phyloP scores from a whole-genome alignment of 2,888 invertebrate genomes.

The Zygogramma bicolorata region DNA sequence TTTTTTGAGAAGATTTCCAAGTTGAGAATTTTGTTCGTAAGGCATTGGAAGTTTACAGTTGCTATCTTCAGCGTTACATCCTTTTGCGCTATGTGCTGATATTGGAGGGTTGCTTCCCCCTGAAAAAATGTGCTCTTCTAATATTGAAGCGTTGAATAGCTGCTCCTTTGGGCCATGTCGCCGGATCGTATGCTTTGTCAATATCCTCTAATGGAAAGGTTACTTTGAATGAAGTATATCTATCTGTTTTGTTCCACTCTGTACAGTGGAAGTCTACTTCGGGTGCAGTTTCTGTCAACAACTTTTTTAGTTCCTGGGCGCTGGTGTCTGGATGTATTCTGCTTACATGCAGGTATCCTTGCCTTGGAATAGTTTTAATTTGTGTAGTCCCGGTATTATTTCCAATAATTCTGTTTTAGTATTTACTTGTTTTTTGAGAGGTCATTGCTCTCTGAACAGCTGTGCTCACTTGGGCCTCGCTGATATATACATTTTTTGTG shows the following conservation, averaged over 20 bases:
- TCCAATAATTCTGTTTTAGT: background rate
- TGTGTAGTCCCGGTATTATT: background rate
- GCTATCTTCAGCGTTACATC: no score
- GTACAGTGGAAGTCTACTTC: background rate
- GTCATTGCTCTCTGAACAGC: background rate
- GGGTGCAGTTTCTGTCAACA: background rate
- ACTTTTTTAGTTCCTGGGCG: background rate
- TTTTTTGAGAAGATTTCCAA: background rate
- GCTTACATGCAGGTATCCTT: background rate
- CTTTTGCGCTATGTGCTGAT: background rate
- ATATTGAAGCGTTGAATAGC: background rate
- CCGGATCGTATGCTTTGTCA: background rate
- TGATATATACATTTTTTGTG: background rate
- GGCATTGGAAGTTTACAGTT: background rate
- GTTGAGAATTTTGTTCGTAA: background rate
- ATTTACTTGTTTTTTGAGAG: background rate
- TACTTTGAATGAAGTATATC: background rate
- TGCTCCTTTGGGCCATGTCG: background rate
- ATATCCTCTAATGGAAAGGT: constrained; percentile 8
- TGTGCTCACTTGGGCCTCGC: background rate
- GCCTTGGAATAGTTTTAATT: background rate
- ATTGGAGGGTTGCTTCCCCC: background rate
- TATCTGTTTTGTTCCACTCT: background rate
- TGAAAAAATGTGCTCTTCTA: constrained; percentile 4
- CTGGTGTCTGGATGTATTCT: background rate